Conservation (phyloP, 2,797 vertebrate species). For the Centropyge bicolor region DNA sequence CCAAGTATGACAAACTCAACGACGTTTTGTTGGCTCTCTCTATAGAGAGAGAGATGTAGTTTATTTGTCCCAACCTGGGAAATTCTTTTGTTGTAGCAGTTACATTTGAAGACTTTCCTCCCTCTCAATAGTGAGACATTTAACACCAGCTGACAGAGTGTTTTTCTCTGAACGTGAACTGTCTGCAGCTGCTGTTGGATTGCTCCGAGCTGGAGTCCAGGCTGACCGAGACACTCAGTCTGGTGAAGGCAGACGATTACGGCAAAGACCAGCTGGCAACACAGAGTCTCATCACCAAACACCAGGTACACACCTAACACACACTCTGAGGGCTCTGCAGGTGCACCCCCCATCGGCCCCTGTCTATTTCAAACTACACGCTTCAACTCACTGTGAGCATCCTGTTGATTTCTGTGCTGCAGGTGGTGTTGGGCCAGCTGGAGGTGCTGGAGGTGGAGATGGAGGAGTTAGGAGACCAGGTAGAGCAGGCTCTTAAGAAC, state of each 20-base stretch:
- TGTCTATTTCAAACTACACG: background rate
- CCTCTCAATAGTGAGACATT: no score
- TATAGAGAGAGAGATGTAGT: no score
- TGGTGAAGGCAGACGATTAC: slow-evolving; percentile 86
- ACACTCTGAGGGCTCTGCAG: background rate
- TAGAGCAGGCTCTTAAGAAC: slow-evolving; percentile 71
- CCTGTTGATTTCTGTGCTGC: background rate
- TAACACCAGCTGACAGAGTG: background rate
- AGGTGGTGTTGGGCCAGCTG: slow-evolving; percentile 89
- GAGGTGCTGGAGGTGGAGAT: slow-evolving; percentile 83
- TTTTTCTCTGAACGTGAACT: background rate
- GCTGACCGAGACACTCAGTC: slow-evolving; percentile 82
- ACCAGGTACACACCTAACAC: slow-evolving; percentile 87
- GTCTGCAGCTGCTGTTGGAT: slow-evolving; percentile 87
- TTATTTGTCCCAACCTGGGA: no score
- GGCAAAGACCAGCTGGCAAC: slow-evolving; percentile 88
- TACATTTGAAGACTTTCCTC: no score
- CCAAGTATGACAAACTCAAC: no score
- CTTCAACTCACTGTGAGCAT: background rate
- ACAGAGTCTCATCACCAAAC: slow-evolving; percentile 86
- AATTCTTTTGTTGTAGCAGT: no score
- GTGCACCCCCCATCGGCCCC: background rate
- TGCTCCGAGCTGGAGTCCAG: slow-evolving; percentile 89
- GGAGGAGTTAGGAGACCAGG: slow-evolving; percentile 79
- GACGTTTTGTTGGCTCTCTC: no score